Base-by-base conservation (phyloP, 2,113 vertebrate species). In the Dipodomys spectabilis region DNA sequence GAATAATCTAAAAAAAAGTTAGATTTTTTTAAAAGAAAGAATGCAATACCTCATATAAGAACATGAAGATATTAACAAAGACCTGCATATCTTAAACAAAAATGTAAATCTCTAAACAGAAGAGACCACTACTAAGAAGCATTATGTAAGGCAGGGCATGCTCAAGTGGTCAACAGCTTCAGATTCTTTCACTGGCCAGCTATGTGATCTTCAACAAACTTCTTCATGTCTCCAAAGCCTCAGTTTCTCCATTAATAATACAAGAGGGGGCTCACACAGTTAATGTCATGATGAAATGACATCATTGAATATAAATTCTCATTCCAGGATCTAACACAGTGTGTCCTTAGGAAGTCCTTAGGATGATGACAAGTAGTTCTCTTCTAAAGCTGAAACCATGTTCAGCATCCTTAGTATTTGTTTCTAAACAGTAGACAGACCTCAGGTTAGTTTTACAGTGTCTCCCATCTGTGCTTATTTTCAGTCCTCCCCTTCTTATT, bases 1-100 rank as follows among this genome's bases (percentile, higher is more conserved):
- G 45, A 95, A 39, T 71, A 93, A 86, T n/a, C 9, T 77, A 85
- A 88, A 84, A 77, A 74, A 19, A 94, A 90, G 83, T 90, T 78
- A 78, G 85, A 39, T 18, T 35, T 79, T 94, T 94, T 86, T 80
- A 30, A 68, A 84, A 86, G 65, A 62, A 32, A 18, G 88, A 19
- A 57, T 57, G 53, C 16, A 6, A 75, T 68, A 5, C 82, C 19
- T 93, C 62, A 71, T 49, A 25, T 71, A 35, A 71, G n/a, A 90
- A 44, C 23, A 72, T 67, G 16, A 53, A 72, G 35, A 22, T 74
- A n/a, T 72, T 93, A 85, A 83, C 72, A 93, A 60, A 69, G 16
- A 45, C 35, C 2, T 35, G 11, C 4, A 8, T 62, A 11, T 45
- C 20, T 72, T 62, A 62, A 18, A 45, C 67, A 53, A 71, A 72